Conservation (phyloP, 2,113 vertebrate species). For the Leiothrix lutea region DNA sequence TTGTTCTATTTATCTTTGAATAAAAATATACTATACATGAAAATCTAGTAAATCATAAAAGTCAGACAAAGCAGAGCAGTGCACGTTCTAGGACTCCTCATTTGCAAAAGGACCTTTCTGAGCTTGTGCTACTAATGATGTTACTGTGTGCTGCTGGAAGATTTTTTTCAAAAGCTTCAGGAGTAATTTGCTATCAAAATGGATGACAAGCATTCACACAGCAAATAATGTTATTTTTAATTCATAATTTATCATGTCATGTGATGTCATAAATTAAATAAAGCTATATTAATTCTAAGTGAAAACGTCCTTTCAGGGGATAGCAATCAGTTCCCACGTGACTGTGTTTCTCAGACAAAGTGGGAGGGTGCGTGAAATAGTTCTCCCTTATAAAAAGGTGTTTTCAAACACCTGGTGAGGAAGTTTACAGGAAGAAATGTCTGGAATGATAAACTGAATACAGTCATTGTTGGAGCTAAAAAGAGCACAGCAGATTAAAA, state of each 20-base stretch:
- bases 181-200: constrained; percentile 60
- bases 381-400: background rate
- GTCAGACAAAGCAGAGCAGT: background rate
- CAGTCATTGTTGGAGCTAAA: background rate
- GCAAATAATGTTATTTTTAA: constrained; percentile 60
- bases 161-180: background rate
- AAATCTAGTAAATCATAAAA: background rate
- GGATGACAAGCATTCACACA: constrained; percentile 49
- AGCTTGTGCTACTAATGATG: background rate
- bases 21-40: background rate
- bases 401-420: constrained; percentile 7
- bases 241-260: constrained; percentile 65
- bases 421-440: constrained; percentile 13
- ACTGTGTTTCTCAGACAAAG: background rate
- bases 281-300: constrained; percentile 51
- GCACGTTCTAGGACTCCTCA: background rate
- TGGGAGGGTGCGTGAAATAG: background rate
- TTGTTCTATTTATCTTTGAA: background rate
- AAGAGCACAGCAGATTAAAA: background rate
- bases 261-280: constrained; percentile 65
- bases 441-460: constrained; percentile 18
- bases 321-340: background rate
- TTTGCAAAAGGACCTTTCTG: background rate
- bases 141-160: background rate
- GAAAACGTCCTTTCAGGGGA: constrained; percentile 17